phyloP scores from a whole-genome alignment of 2,113 vertebrate species.

The Corythornis vintsioides region DNA sequence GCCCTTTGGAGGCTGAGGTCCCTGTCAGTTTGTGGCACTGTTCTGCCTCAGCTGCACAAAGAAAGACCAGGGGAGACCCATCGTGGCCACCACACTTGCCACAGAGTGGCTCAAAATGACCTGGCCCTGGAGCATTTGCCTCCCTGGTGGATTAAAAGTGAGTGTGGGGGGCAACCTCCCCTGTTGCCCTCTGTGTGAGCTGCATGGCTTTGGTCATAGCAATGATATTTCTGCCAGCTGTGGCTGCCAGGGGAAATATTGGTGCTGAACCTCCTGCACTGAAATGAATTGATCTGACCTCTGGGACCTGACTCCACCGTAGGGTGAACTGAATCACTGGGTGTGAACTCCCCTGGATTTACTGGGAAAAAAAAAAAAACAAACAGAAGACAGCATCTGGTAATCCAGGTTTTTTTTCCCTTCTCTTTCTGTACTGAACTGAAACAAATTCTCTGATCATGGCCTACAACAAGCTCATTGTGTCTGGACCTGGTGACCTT shows the following conservation, averaged over 20 bases:
- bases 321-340: fast-evolving
- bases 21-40: background rate
- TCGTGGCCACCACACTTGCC: fast-evolving
- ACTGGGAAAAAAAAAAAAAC: background rate
- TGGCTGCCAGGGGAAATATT: background rate
- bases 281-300: constrained; percentile 38
- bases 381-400: background rate
- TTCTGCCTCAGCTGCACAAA: background rate
- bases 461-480: fast-evolving
- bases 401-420: fast-evolving
- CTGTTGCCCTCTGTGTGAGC: background rate
- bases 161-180: background rate
- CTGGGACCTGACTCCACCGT: fast-evolving
- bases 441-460: background rate
- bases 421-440: background rate
- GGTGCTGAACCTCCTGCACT: fast-evolving
- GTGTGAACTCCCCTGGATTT: background rate
- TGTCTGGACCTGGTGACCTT: background rate
- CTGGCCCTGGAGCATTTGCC: background rate
- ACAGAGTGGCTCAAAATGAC: fast-evolving
- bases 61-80: background rate
- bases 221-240: background rate
- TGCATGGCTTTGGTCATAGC: background rate
- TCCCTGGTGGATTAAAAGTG: background rate
- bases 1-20: background rate